phyloP scores from a whole-genome alignment of 2,888 invertebrate genomes.

The Hirtodrosophila duncani region DNA sequence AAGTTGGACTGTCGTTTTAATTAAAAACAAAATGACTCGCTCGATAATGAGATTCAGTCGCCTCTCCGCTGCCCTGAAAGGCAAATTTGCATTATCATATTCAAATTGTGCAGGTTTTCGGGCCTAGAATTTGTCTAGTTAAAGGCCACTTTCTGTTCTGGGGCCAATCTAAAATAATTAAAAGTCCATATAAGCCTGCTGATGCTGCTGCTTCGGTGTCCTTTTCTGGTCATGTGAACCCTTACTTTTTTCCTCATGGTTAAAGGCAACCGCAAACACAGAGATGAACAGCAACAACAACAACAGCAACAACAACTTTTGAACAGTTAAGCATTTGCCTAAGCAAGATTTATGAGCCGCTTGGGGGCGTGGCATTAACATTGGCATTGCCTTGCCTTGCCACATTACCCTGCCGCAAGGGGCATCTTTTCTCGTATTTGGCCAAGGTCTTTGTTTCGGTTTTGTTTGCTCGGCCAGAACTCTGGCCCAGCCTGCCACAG shows the following conservation, averaged over 20 bases:
- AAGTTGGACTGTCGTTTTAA: constrained; percentile 18
- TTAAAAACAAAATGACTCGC: constrained; percentile 10
- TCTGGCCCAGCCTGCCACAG: no score
- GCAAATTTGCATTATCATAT: no score
- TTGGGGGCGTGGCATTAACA: constrained; percentile 49
- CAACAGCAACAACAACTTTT: constrained; percentile 28
- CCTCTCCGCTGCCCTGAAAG: no score
- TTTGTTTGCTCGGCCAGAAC: constrained; percentile 51
- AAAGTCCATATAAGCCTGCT: constrained; percentile 53
- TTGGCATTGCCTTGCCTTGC: constrained; percentile 26
- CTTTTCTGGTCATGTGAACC: constrained; percentile 22
- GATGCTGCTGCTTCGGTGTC: no score
- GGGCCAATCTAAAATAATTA: constrained; percentile 58
- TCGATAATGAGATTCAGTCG: no score
- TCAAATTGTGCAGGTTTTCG: constrained; percentile 16
- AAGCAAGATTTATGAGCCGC: constrained; percentile 68
- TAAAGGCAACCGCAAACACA: constrained; percentile 36
- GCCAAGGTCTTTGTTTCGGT: constrained; percentile 33
- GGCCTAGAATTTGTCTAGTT: neutral
- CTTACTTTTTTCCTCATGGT: no score
- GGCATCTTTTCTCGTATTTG: constrained; percentile 22
- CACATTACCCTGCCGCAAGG: constrained; percentile 1
- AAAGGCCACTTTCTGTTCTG: constrained; percentile 8
- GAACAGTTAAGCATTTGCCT: no score
- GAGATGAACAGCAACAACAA: constrained; percentile 25